phyloP scores from a whole-genome alignment of 2,888 invertebrate genomes.

The Aphidoletes aphidimyza region DNA sequence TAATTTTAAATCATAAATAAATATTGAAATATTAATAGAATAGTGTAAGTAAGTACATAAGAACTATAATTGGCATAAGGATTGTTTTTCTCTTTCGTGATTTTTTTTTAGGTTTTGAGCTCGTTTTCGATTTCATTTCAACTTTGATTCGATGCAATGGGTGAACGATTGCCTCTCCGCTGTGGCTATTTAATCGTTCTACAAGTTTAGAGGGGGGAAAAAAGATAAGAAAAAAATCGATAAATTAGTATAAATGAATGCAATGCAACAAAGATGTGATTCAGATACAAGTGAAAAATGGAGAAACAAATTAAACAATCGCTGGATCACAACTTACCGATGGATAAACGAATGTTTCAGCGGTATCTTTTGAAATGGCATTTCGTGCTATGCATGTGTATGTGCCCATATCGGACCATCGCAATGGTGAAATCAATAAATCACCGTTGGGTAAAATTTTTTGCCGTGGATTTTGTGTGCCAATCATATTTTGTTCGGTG shows the following conservation, averaged over 20 bases:
- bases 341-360: constrained; percentile 80
- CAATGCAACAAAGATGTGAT: background rate
- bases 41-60: constrained; percentile 31
- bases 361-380: constrained; percentile 71
- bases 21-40: constrained; percentile 41
- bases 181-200: background rate
- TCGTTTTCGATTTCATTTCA: constrained; percentile 34
- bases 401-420: constrained; percentile 85
- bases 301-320: too few relatives aligned
- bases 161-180: background rate
- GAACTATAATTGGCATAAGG: constrained; percentile 54
- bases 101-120: background rate
- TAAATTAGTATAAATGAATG: background rate
- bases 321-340: constrained; percentile 64
- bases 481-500: constrained; percentile 69
- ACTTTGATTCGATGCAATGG: background rate
- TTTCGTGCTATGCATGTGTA: constrained; percentile 82
- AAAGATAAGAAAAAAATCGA: background rate
- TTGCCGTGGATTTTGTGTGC: constrained; percentile 68
- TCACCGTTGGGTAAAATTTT: constrained; percentile 78
- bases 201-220: background rate
- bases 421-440: constrained; percentile 75
- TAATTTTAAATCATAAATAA: constrained; percentile 50
- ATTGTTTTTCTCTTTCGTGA: constrained; percentile 6
- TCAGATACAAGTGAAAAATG: background rate